A percentile compares a stretch with the other conserved stretches of the same genome.
These are phyloP conservation scores for Ageneiosus marmoratus DNA, from an alignment of 2,113 vertebrate species.

Conservation along the genomic window DNA sequence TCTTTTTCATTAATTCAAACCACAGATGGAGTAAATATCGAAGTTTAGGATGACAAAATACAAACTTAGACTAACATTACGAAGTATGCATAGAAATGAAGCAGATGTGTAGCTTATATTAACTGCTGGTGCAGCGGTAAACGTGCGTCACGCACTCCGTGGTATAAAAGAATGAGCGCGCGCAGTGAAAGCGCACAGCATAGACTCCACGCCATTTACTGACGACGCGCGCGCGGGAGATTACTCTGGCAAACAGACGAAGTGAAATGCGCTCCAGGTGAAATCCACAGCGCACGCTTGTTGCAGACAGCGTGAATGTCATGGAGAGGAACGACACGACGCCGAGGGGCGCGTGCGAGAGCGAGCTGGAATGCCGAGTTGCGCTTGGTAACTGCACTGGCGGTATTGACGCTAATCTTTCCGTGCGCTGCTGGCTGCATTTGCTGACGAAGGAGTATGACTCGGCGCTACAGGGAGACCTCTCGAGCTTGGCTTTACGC, in stretches of 20 bases:
- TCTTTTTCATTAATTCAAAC: background rate
- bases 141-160: slow-evolving; percentile 44
- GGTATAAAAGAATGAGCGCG: slow-evolving; percentile 68
- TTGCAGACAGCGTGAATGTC: slow-evolving; percentile 2
- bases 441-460: slow-evolving; percentile 71
- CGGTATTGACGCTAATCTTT: slow-evolving; percentile 64
- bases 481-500: slow-evolving; percentile 67
- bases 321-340: slow-evolving; percentile 63
- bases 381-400: slow-evolving; percentile 59
- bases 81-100: background rate
- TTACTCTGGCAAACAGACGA: background rate
- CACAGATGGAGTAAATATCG: background rate
- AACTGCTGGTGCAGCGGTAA: slow-evolving; percentile 15
- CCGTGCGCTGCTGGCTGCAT: slow-evolving; percentile 76
- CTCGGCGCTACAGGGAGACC: slow-evolving; percentile 70
- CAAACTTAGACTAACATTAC: background rate
- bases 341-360: slow-evolving; percentile 63
- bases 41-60: background rate
- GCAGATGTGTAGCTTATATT: background rate
- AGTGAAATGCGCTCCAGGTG: background rate
- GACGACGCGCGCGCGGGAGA: background rate
- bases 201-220: slow-evolving; percentile 4
- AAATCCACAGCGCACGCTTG: background rate
- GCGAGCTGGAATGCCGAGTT: slow-evolving; percentile 55
- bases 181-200: slow-evolving; percentile 50